Evolutionary conservation across 2,888 invertebrate species (phyloP), one percentile per base, ranked within the genome.

Genomic region (Unio delphinus): DNA sequence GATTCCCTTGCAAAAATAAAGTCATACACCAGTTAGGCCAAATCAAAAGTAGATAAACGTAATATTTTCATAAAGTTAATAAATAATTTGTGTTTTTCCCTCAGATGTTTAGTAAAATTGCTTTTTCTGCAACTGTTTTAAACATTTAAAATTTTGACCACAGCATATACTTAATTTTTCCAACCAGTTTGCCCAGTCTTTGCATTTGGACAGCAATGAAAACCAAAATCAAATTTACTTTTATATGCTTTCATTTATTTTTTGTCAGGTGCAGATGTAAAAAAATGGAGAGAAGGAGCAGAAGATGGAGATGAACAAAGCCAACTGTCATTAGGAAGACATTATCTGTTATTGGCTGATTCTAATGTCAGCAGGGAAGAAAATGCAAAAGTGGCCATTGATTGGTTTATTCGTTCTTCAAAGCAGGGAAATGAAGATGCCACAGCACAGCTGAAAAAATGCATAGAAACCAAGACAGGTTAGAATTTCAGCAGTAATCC

Each of bases 341-440:
- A 87, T 68, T 85, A 76, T 64, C 78, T 86, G 23, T 78, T 76
- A n/a, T 75, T 85, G 11, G 86, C 86, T 23, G 85, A 87, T 59
- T 73, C 80, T 6, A 80, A 76, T 4, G 67, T 80, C 2, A 74
- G 77, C 23, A 68, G 76, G 55, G 82, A 83, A 93, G 83, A 93
- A 92, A 86, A 95, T 90, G 95, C 94, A 74, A 93, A 94, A 79
- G 92, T 95, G 78, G 97, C 96, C 0, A 93, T 97, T 65, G 94
- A 95, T 85, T 97, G 97, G 97, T 90, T 97, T 64, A 94, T 96
- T n/a, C 94, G 95, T 90, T 96, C 97, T 3, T 96, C 97, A 0
- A 95, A 96, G 85, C 96, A 97, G 89, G 97, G 97, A 0, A 96
- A 96, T 83, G 92, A 94, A 61, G 95, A 96, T 88, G 97, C 97